phyloP scores from a whole-genome alignment of 2,113 vertebrate genomes.

The Pedetes capensis region DNA sequence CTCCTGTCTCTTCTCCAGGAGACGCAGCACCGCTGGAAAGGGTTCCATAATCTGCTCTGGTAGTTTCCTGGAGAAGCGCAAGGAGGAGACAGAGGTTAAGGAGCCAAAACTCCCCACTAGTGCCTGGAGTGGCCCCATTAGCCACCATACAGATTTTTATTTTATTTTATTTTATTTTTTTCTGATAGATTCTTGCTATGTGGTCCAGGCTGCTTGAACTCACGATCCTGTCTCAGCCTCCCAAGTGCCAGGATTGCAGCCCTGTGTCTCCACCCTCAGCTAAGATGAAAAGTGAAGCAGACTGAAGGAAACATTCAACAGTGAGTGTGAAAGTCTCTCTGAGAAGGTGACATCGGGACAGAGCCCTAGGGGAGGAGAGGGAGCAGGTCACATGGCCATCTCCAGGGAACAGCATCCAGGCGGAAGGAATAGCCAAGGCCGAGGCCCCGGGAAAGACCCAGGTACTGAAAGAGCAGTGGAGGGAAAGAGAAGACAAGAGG shows the following conservation, averaged over 20 bases:
- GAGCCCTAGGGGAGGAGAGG: neutral
- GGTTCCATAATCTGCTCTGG: accelerated
- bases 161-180: no score
- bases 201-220: neutral
- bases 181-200: no score
- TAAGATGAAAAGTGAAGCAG: neutral
- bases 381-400: accelerated
- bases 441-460: neutral
- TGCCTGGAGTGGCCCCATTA: neutral
- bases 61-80: conserved; percentile 55
- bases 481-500: neutral
- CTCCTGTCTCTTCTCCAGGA: conserved; percentile 84
- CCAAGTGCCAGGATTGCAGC: no score
- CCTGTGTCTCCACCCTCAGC: no score
- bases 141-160: neutral
- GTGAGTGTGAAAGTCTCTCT: neutral
- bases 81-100: neutral
- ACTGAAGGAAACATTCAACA: neutral
- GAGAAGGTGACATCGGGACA: neutral
- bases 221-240: no score
- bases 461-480: neutral
- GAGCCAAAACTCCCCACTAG: neutral
- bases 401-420: neutral
- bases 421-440: neutral
- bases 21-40: neutral